Conservation (phyloP, 1,140 invertebrate genomes). For the Drosophila mojavensis region DNA sequence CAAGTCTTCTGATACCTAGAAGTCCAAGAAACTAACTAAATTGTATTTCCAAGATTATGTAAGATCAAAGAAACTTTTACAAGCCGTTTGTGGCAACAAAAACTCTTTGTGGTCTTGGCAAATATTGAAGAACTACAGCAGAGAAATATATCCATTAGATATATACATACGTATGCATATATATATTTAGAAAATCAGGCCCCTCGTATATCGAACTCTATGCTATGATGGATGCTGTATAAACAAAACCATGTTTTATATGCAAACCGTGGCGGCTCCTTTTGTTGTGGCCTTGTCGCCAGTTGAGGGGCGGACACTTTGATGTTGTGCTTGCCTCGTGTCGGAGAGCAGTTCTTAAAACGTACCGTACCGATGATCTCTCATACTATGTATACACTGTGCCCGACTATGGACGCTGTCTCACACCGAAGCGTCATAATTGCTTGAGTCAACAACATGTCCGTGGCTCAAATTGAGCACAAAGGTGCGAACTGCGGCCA, state of each 20-base stretch:
- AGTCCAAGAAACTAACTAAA: background rate
- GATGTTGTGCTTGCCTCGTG: conserved; percentile 53
- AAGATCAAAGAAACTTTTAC: conserved; percentile 24
- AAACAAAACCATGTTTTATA: conserved; percentile 69
- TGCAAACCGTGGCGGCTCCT: conserved; percentile 66
- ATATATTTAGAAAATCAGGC: conserved; percentile 45
- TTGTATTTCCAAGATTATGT: background rate
- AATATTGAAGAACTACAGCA: conserved; percentile 62
- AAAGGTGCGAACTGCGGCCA: conserved; percentile 59
- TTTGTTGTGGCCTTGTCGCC: conserved; percentile 71
- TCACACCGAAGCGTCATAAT: conserved; percentile 69
- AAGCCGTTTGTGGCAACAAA: conserved; percentile 12
- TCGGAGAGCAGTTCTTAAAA: conserved; percentile 37
- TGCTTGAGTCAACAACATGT: conserved; percentile 53
- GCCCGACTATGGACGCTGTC: background rate
- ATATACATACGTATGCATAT: conserved; percentile 25
- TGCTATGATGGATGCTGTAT: conserved; percentile 70
- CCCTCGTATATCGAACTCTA: conserved; percentile 39
- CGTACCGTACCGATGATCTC: conserved; percentile 35
- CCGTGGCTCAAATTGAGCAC: conserved; percentile 52
- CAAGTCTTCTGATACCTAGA: too few relatives aligned
- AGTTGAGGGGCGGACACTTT: conserved; percentile 52
- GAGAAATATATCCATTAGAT: conserved; percentile 67
- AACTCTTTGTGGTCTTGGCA: conserved; percentile 37
- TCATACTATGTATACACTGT: conserved; percentile 20